Percentiles rank a stretch among this genome's conserved stretches.
Conservation (phyloP, 2,888 invertebrate species). For the Ashinkailepas kermadecensis region DNA sequence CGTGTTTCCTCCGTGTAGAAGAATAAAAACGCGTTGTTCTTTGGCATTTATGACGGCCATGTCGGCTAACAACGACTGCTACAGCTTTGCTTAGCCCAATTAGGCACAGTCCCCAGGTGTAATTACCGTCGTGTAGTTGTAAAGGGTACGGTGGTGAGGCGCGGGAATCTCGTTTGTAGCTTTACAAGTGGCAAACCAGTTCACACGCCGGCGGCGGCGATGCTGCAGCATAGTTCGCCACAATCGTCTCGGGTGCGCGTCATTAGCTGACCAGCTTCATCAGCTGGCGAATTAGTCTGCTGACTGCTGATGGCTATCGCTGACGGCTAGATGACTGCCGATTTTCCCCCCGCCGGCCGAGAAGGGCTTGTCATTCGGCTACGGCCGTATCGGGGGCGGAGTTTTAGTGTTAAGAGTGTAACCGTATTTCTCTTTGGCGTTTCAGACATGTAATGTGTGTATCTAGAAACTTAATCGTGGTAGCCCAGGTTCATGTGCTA, state of each 20-base stretch:
- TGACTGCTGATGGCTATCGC: not conserved
- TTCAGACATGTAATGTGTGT: too few species aligned
- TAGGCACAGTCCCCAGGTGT: not conserved
- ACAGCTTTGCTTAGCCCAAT: not conserved
- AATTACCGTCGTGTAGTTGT: not conserved
- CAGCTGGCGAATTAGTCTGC: constrained; percentile 3
- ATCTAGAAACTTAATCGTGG: too few species aligned
- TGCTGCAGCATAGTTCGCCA: not conserved
- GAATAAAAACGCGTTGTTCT: not conserved
- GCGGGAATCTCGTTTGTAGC: not conserved
- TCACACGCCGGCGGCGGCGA: not conserved
- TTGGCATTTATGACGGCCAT: not conserved
- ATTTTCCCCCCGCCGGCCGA: not conserved
- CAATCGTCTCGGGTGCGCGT: not conserved
- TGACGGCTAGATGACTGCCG: constrained; percentile 13
- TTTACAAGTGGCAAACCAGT: not conserved
- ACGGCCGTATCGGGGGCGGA: not conserved
- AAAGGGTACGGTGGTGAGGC: not conserved
- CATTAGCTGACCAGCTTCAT: not conserved
- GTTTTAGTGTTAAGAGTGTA: too few species aligned
- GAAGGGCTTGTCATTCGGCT: not conserved
- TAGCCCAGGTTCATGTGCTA: too few species aligned
- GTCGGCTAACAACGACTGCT: not conserved
- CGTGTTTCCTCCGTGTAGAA: too few species aligned
- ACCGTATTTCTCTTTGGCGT: too few species aligned